Percentiles rank a stretch among this genome's conserved stretches.
Evolutionary conservation across 2,797 vertebrate genomes (phyloP).

Genomic region (Heteromormyrus szaboi): DNA sequence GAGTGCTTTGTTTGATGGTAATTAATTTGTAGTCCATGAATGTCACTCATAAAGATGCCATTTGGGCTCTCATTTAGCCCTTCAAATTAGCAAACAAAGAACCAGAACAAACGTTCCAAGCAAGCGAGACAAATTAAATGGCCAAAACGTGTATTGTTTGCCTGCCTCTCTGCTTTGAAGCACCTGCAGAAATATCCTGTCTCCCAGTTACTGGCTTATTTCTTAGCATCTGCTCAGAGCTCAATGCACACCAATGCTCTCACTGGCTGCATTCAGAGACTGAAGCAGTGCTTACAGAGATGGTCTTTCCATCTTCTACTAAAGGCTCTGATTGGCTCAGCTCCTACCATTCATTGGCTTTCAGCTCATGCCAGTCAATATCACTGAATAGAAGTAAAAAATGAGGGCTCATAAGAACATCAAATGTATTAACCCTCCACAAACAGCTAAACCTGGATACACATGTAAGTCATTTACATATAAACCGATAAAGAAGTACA

Average conservation of each 20-base stretch:
- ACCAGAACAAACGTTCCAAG: background rate
- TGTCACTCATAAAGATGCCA: background rate
- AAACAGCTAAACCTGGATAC: background rate
- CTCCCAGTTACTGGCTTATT: background rate
- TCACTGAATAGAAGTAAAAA: background rate
- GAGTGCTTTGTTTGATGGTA: background rate
- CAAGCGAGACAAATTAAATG: background rate
- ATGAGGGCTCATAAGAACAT: background rate
- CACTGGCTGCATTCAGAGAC: background rate
- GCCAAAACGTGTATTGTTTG: background rate
- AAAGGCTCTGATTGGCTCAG: background rate
- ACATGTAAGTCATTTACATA: background rate
- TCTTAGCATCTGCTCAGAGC: background rate
- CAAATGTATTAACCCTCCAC: background rate
- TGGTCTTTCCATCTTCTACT: background rate
- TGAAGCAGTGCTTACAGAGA: background rate
- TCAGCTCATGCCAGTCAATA: slow-evolving; percentile 11
- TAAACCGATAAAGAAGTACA: background rate
- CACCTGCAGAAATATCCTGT: background rate
- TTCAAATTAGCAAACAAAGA: background rate
- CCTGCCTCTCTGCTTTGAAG: background rate
- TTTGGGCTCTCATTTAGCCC: background rate
- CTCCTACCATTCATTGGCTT: slow-evolving; percentile 6
- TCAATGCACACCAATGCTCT: background rate
- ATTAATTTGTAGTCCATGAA: background rate